Base-by-base conservation (phyloP, 1,140 invertebrate genomes). In the Drosophila nikananu region DNA sequence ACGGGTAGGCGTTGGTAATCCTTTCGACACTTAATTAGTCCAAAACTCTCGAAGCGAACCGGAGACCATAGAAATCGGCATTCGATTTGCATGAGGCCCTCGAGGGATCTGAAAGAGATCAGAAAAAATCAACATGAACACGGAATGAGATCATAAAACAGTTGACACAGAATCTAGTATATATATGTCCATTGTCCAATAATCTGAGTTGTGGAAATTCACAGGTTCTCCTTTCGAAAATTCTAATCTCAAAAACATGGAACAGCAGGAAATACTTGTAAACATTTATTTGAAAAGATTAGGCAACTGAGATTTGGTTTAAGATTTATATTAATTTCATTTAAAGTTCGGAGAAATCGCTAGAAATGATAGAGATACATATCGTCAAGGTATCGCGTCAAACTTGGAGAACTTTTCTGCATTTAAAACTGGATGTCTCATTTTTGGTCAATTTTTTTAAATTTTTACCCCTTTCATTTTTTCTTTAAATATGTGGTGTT, bases 11-110 rank as follows among this genome's bases (percentile, higher is more conserved):
- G 84, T 83, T 46, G 71, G 42, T 83, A 86, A 86, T 77, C 83
- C 80, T 67, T 83, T 83, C 83, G 77, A 80, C 83, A 86, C 83
- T 73, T 89, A 86, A 86, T 86, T 86, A 86, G 80, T 64, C 25
- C 76, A 54, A 54, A 71, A 83, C 83, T 77, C 68, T 63, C 46
- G 77, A 27, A 51, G 12, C 37, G 15, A 30, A 57, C 54, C 39
- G 3, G 7, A 21, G 35, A 58, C 15, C 78, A 81, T 81, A 42
- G 30, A 81, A 81, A 71, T 80, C 71, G 52, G 23, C 46, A 81
- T 80, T 81, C 72, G 63, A 64, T 27, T 58, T 57, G 41, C 30
- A 37, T 73, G 35, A 41, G 12, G 27, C 13, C 17, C 32, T 19
- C 17, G 2, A n/a, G 30, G 15, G 23, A 27, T 51, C 8, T 32